These are phyloP conservation scores for Macrophya alboannulata DNA, from an alignment of 2,888 invertebrate species.

Conservation along the genomic window DNA sequence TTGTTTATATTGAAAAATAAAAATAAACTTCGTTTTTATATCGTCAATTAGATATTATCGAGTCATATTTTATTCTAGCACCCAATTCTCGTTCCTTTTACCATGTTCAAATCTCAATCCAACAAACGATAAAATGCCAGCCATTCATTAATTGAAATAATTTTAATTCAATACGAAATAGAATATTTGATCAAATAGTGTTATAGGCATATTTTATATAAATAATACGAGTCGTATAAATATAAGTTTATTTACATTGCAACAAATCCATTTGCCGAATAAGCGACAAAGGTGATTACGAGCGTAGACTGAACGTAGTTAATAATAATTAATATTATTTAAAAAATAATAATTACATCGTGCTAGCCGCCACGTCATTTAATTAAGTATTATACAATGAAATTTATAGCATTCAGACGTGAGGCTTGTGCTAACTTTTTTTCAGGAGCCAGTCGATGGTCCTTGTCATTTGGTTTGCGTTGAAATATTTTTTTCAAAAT, in stretches of 20 bases:
- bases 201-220: neutral
- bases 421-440: constrained; percentile 42
- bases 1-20: neutral
- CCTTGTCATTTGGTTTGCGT: constrained; percentile 52
- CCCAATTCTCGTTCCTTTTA: neutral
- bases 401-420: constrained; percentile 46
- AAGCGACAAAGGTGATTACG: constrained; percentile 74
- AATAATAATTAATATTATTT: constrained; percentile 60
- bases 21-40: neutral
- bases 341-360: constrained; percentile 57
- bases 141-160: neutral
- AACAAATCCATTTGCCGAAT: constrained; percentile 76
- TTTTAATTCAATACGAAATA: neutral
- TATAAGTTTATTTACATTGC: constrained; percentile 80
- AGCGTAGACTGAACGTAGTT: constrained; percentile 73
- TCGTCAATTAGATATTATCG: neutral
- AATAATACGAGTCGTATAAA: constrained; percentile 73
- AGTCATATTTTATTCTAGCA: neutral
- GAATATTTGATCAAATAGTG: neutral
- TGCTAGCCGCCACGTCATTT: constrained; percentile 48
- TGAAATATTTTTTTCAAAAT: constrained; percentile 24
- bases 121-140: neutral
- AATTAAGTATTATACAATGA: constrained; percentile 52
- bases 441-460: constrained; percentile 38
- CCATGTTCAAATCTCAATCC: neutral